Base-by-base conservation (phyloP, 2,113 vertebrate species). In the Isichthys henryi region DNA sequence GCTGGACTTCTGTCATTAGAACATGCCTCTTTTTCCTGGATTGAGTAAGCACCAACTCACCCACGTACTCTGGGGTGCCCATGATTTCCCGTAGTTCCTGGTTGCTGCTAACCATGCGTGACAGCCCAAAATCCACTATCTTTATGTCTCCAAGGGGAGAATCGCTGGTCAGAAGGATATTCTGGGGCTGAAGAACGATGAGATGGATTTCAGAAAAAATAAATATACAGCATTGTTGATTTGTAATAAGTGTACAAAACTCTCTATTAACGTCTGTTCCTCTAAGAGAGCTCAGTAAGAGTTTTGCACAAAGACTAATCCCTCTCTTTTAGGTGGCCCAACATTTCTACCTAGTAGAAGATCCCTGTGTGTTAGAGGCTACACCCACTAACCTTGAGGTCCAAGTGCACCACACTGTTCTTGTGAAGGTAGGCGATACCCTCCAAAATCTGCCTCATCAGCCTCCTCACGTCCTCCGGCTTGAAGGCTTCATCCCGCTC, bases 21-120 rank as follows among this genome's bases (percentile, higher is more conserved):
- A n/a, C 35, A 49, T 35, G 46, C 11, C 15, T 46, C 13, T 88
- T 31, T 31, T 56, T 35, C 15, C 8, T 46, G 56, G 3, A 46
- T 0, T 86, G 39, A n/a, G 11, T 74, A 13, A 48, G 8, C 39
- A 19, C 70, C 48, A 43, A 92, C 95, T 93, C 92, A 96, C 96
- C 96, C 0, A 96, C 96, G 13, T 96, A 96, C 90, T 96, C 96
- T 0, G 96, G 95, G 11, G 96, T 96, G 19, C 96, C 96, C 95
- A 96, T 96, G 15, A 96, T 96, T 92, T 96, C 96, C 62, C 96
- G 62, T 74, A 96, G 93, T 89, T 96, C 96, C 89, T 95, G 94
- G 52, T 92, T 93, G 89, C 91, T 94, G 94, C 93, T 94, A 83
- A 96, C 88, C 92, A 94, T 93, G 90, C 96, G 93, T 70, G 96